phyloP scores from a whole-genome alignment of 2,113 vertebrate genomes.

The Muscicapa adusta region DNA sequence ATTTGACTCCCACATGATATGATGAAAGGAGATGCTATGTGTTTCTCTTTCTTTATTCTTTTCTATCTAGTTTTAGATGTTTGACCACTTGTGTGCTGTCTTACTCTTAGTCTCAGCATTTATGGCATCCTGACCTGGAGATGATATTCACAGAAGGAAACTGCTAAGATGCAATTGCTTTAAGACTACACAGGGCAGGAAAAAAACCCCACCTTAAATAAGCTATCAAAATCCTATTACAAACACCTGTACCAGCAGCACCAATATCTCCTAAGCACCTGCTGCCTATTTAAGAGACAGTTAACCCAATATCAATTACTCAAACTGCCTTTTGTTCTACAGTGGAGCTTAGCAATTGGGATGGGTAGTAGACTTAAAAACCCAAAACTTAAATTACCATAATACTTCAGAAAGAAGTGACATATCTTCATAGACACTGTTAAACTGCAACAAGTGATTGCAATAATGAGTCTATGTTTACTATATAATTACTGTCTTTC shows the following conservation, averaged over 20 bases:
- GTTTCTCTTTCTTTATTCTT: not conserved
- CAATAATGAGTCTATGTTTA: constrained; percentile 18
- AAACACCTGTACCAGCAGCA: not conserved
- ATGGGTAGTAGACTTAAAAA: not conserved
- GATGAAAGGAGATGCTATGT: not conserved
- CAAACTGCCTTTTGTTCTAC: not conserved
- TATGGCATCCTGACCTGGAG: not conserved
- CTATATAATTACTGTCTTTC: constrained; percentile 13
- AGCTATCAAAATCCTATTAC: not conserved
- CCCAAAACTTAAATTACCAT: not conserved
- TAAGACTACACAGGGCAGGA: not conserved
- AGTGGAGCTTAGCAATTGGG: not conserved
- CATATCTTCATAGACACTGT: not conserved
- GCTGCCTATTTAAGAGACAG: not conserved
- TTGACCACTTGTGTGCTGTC: not conserved
- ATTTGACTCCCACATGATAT: not conserved
- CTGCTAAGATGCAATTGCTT: not conserved
- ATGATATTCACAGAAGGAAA: not conserved
- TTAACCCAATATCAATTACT: not conserved
- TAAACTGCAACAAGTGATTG: constrained; percentile 23
- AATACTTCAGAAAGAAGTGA: not conserved
- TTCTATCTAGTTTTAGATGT: not conserved
- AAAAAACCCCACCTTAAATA: not conserved
- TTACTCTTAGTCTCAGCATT: not conserved
- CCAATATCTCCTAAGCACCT: not conserved